These are phyloP conservation scores for Zelostemma sp. DNA, from an alignment of 1,140 invertebrate genomes.

Conservation along the genomic window DNA sequence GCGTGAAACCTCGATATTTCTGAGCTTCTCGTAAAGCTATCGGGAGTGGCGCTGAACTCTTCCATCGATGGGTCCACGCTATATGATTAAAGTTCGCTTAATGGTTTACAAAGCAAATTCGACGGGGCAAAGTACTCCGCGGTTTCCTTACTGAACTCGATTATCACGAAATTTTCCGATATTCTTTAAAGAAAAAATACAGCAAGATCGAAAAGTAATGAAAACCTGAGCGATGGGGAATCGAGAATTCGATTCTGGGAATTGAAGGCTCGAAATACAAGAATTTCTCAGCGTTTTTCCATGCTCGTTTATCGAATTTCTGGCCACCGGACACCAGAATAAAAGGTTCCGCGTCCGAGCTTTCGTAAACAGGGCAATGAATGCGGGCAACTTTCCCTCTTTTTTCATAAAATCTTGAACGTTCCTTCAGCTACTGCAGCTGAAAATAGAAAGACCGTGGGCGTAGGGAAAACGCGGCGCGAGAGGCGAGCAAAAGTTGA, in stretches of 20 bases:
- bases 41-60: not conserved
- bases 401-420: conserved; percentile 24
- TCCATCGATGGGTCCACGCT: conserved; percentile 21
- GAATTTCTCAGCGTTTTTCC: conserved; percentile 11
- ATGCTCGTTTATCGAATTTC: conserved; percentile 33
- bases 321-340: conserved; percentile 31
- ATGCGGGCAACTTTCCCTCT: conserved; percentile 24
- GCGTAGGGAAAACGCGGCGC: not conserved
- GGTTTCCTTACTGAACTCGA: not conserved
- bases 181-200: not conserved
- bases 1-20: no score
- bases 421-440: conserved; percentile 13
- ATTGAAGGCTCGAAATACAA: not conserved
- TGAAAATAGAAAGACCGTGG: conserved; percentile 3
- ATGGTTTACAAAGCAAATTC: conserved; percentile 23
- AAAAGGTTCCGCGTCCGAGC: conserved; percentile 15
- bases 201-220: not conserved
- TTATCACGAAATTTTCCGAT: not conserved
- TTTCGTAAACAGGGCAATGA: conserved; percentile 27
- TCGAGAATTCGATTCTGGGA: not conserved
- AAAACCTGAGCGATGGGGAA: not conserved
- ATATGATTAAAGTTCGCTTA: conserved; percentile 31
- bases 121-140: conserved; percentile 11
- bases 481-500: not conserved
- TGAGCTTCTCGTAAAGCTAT: no score